These are phyloP conservation scores for Podilymbus podiceps DNA, from an alignment of 2,113 vertebrate species.

Conservation along the genomic window DNA sequence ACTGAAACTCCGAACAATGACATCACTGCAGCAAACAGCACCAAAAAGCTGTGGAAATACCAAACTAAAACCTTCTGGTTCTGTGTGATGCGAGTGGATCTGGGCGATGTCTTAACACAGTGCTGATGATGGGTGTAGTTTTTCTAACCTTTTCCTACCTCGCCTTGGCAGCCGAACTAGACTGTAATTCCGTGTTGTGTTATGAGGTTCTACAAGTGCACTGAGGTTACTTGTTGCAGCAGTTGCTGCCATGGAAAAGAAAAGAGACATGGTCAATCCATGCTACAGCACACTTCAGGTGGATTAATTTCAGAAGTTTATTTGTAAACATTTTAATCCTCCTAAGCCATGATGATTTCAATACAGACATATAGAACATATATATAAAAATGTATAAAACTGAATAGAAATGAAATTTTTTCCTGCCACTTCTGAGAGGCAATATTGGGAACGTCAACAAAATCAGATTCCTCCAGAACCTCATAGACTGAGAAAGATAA, in stretches of 20 bases:
- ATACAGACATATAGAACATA: background rate
- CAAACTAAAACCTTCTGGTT: background rate
- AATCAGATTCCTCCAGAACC: background rate
- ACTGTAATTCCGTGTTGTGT: background rate
- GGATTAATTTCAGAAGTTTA: background rate
- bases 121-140: background rate
- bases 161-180: background rate
- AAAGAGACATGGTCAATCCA: background rate
- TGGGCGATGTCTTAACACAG: background rate
- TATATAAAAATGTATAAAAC: background rate
- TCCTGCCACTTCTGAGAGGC: background rate
- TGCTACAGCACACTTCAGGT: background rate
- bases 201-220: background rate
- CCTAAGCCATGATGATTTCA: background rate
- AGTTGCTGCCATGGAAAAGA: background rate
- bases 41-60: background rate
- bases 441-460: background rate
- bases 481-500: background rate
- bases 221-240: background rate
- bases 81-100: background rate
- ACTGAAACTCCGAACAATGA: background rate
- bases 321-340: background rate
- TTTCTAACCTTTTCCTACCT: background rate
- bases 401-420: accelerated
- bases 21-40: background rate